A percentile compares a stretch with the other conserved stretches of the same genome.
Conservation (phyloP, 2,888 invertebrate species). For the Allolobophora icterica region DNA sequence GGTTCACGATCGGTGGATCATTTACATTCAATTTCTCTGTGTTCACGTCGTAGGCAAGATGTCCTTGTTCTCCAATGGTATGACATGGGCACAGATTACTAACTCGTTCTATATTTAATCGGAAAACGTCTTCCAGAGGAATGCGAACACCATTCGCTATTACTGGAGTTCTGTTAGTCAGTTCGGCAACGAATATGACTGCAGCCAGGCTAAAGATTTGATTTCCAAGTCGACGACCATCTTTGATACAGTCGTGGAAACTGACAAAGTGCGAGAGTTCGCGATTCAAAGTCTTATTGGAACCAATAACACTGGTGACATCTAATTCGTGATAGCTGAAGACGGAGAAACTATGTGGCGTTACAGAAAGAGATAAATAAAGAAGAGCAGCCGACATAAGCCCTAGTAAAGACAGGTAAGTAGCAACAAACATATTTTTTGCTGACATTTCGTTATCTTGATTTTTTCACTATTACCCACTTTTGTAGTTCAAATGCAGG, state of each 20-base stretch:
- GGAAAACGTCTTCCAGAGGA: constrained; percentile 34
- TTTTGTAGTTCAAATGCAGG: too few species aligned
- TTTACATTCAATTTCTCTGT: not conserved
- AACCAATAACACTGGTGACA: too few species aligned
- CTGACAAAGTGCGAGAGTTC: not conserved
- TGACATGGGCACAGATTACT: constrained; percentile 4
- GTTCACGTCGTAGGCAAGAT: constrained; percentile 23
- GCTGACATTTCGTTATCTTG: too few species aligned
- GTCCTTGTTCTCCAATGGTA: not conserved
- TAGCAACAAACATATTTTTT: too few species aligned
- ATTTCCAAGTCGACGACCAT: constrained; percentile 53
- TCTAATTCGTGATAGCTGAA: too few species aligned
- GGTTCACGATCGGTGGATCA: not conserved
- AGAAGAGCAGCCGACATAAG: too few species aligned
- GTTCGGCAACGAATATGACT: constrained; percentile 51
- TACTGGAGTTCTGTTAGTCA: constrained; percentile 51
- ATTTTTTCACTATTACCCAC: too few species aligned
- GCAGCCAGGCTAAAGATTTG: constrained; percentile 56
- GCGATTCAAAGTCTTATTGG: too few species aligned
- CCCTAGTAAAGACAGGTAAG: too few species aligned
- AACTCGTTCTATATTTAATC: constrained; percentile 15
- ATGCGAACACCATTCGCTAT: constrained; percentile 12
- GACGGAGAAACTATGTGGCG: too few species aligned
- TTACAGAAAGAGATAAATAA: too few species aligned
- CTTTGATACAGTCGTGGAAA: constrained; percentile 29